phyloP scores from a whole-genome alignment of 1,140 invertebrate species.

The Ips nitidus region DNA sequence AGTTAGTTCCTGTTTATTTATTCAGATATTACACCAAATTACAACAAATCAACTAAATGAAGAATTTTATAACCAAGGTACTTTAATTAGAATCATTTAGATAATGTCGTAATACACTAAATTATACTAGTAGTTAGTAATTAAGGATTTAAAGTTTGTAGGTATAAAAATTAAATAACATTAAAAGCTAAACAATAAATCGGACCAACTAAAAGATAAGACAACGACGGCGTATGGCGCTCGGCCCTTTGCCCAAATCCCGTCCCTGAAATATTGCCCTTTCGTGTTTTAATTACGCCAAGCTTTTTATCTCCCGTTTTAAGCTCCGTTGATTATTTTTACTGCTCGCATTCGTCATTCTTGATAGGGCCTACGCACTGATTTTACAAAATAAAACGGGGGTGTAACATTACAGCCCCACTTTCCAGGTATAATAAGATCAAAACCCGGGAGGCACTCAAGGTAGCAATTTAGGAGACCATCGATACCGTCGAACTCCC shows the following conservation, averaged over 20 bases:
- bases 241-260: conserved; percentile 20
- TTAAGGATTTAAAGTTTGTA: no score
- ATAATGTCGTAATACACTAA: no score
- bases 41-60: no score
- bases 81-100: no score
- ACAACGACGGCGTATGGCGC: not conserved
- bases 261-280: conserved; percentile 25
- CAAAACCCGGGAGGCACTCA: conserved; percentile 5
- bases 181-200: no score
- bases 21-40: no score
- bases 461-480: conserved; percentile 24
- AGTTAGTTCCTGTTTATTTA: no score
- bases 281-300: conserved; percentile 33
- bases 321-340: conserved; percentile 29
- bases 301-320: conserved; percentile 25
- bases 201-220: conserved; percentile 4
- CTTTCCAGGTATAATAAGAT: no score
- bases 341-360: conserved; percentile 23
- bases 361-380: conserved; percentile 10
- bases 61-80: no score
- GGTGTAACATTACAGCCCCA: no score
- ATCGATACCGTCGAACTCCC: conserved; percentile 22
- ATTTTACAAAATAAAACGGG: not conserved
- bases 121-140: no score
- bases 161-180: no score